Base-by-base conservation (phyloP, 2,888 invertebrate species). In the Dione juno region DNA sequence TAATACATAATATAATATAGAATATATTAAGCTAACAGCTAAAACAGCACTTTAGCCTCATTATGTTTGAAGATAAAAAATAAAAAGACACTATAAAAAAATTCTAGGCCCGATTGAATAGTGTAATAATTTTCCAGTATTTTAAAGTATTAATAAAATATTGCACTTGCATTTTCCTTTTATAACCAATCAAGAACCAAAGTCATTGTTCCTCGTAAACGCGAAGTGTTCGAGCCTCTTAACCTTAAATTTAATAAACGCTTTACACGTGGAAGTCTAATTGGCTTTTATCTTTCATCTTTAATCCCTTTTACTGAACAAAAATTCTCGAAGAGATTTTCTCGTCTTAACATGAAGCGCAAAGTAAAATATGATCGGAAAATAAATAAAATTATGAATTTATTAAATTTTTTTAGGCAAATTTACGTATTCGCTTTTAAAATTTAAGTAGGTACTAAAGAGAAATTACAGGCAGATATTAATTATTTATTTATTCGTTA, bases 241-340 rank as follows among this genome's bases (percentile, higher is more conserved):
- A 64, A 37, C 64, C 64, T 64, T 50, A 50, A 64, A 37, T 50
- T 50, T 50, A 50, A 50, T 63, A 50, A 63, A 48, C 43, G 41
- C 61, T 37, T 64, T 16, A 64, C 48, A 50, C 65, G 53, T 65
- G 41, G 14, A 65, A 53, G 65, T n/a, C 53, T 65, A 65, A 65
- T 65, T 53, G 65, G 41, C 65, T 41, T 50, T 65, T 65, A 53
- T n/a, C 65, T 52, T 65, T 41, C 53, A 40, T 52, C 21, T 65
- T 48, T 28, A 53, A 65, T 53, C 28, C 41, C 41, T n/a, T 52
- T 53, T 41, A 53, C 28, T 9, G n/a, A 65, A 41, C 21, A 53
- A 40, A 53, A 53, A 41, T n/a, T 45, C n/a, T 53, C 21, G 37
- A 19, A 40, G 37, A 50, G 37, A 37, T 40, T 53, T 65, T 41